Conservation (phyloP, 2,113 vertebrate genomes). For the Dipodomys spectabilis region DNA sequence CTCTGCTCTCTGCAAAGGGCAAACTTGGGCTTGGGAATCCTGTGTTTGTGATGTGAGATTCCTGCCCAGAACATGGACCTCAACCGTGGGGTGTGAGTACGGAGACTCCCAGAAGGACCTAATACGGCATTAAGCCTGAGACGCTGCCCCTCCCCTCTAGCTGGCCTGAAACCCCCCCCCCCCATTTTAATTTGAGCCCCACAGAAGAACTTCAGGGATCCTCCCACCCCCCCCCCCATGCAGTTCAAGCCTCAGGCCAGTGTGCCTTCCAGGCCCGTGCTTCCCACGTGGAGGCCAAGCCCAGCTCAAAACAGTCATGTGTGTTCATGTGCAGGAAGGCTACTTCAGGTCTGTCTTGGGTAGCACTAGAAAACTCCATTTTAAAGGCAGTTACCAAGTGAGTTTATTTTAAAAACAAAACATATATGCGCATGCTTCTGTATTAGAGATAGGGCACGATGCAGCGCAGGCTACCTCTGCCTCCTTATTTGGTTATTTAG, state of each 20-base stretch:
- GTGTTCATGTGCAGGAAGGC: not conserved
- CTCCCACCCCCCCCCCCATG: too few species aligned
- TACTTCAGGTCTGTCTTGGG: not conserved
- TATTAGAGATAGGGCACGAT: too few species aligned
- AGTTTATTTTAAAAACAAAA: not conserved
- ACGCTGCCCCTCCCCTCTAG: not conserved
- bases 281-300: not conserved
- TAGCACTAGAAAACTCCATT: not conserved
- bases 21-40: accelerated
- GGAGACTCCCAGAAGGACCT: accelerated
- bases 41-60: not conserved
- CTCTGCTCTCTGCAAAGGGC: accelerated
- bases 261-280: too few species aligned
- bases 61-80: not conserved
- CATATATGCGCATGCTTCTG: not conserved
- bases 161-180: not conserved
- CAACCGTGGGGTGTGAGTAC: accelerated
- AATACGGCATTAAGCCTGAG: not conserved
- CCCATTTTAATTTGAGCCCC: not conserved
- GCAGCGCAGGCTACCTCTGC: too few species aligned
- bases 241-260: too few species aligned
- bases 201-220: not conserved
- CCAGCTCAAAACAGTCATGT: not conserved
- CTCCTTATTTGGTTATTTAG: too few species aligned
- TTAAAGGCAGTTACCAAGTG: not conserved